phyloP scores from a whole-genome alignment of 2,113 vertebrate species.

The Phaethornis superciliosus region DNA sequence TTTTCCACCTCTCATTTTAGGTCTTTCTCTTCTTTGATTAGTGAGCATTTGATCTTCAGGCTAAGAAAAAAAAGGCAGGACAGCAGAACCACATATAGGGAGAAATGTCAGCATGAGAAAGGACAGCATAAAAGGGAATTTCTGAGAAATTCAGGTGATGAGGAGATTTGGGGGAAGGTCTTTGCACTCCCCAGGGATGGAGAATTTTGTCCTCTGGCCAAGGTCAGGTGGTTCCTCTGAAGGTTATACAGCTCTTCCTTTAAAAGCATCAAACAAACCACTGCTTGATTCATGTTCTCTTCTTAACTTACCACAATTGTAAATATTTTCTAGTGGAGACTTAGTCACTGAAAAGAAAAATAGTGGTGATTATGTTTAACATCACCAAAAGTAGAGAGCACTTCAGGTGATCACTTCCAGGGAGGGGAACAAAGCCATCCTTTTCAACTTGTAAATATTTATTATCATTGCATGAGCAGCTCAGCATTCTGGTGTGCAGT shows the following conservation, averaged over 20 bases:
- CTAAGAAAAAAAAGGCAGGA: background rate
- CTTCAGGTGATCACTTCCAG: constrained; percentile 34
- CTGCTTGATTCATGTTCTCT: background rate
- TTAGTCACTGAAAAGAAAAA: constrained; percentile 14
- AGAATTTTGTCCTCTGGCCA: background rate
- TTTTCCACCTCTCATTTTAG: background rate
- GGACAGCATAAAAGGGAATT: background rate
- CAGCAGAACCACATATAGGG: background rate
- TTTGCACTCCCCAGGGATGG: background rate
- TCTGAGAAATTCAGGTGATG: background rate
- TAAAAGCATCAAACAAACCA: background rate
- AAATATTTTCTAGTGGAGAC: background rate
- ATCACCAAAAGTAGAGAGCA: background rate
- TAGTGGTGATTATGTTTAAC: background rate
- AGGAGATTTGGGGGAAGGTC: background rate
- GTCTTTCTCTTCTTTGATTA: background rate
- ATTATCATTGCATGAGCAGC: background rate
- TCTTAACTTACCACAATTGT: background rate
- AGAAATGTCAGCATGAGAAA: background rate
- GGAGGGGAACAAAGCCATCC: background rate
- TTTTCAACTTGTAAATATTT: background rate
- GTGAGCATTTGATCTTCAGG: background rate
- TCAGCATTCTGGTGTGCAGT: background rate
- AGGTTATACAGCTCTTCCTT: background rate
- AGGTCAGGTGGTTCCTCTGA: background rate